These are phyloP conservation scores for Ornithoptera alexandrae DNA, from an alignment of 2,888 invertebrate species.

Conservation along the genomic window DNA sequence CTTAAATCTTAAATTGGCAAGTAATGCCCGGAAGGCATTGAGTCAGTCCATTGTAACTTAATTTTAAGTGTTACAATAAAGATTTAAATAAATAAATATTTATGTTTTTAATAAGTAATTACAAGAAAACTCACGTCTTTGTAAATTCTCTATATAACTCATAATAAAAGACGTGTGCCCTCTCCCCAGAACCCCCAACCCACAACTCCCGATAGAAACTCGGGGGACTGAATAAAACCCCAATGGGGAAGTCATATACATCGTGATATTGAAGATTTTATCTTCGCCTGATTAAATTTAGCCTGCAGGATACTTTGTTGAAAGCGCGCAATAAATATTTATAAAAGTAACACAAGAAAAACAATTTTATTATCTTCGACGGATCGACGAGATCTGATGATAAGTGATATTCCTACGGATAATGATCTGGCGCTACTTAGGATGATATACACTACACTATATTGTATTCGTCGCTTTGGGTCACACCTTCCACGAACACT, in stretches of 20 bases:
- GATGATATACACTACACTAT: no score
- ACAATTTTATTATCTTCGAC: background rate
- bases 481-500: no score
- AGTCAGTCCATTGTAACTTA: no score
- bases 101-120: background rate
- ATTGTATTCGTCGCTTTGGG: no score
- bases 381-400: no score
- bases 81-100: no score
- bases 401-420: no score
- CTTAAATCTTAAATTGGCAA: no score
- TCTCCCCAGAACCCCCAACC: background rate
- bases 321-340: background rate
- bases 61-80: no score
- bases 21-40: no score
- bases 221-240: slow-evolving; percentile 1
- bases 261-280: slow-evolving; percentile 6
- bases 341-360: background rate
- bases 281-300: slow-evolving; percentile 1
- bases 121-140: background rate
- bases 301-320: background rate
- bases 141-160: background rate
- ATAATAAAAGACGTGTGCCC: background rate
- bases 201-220: background rate
- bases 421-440: no score
- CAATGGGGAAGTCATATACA: slow-evolving; percentile 10